A percentile compares a stretch with the other conserved stretches of the same genome.
Conservation (phyloP, 2,888 invertebrate species). For the Brenthis daphne region DNA sequence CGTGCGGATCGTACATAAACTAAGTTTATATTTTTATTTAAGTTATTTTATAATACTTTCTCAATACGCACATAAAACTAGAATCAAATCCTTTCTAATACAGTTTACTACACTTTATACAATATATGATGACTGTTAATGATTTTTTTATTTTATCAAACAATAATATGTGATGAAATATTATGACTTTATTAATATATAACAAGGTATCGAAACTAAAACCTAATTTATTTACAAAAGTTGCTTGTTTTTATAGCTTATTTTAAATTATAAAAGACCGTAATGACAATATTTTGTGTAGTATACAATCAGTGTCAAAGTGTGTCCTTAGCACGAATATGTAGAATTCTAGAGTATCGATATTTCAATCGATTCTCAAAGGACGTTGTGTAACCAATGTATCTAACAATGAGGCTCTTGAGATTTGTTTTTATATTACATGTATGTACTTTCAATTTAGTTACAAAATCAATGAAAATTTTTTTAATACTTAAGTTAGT, state of each 20-base stretch:
- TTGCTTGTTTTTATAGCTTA: not conserved
- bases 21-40: no score
- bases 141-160: no score
- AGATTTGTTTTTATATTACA: constrained; percentile 20
- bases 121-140: no score
- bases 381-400: constrained; percentile 28
- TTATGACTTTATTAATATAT: no score
- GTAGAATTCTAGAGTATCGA: constrained; percentile 29
- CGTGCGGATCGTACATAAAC: not conserved
- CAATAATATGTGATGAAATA: no score
- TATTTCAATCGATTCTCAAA: constrained; percentile 14
- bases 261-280: constrained; percentile 13
- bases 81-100: no score
- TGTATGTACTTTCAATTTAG: not conserved
- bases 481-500: not conserved
- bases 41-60: no score
- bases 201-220: not conserved
- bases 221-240: not conserved
- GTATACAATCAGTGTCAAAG: constrained; percentile 16
- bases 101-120: no score
- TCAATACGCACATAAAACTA: no score
- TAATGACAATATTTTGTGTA: constrained; percentile 6
- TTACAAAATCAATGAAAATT: not conserved
- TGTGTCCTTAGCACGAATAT: constrained; percentile 29
- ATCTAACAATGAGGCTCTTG: constrained; percentile 28